Base-by-base conservation (phyloP, 2,113 vertebrate genomes). In the Motacilla alba region DNA sequence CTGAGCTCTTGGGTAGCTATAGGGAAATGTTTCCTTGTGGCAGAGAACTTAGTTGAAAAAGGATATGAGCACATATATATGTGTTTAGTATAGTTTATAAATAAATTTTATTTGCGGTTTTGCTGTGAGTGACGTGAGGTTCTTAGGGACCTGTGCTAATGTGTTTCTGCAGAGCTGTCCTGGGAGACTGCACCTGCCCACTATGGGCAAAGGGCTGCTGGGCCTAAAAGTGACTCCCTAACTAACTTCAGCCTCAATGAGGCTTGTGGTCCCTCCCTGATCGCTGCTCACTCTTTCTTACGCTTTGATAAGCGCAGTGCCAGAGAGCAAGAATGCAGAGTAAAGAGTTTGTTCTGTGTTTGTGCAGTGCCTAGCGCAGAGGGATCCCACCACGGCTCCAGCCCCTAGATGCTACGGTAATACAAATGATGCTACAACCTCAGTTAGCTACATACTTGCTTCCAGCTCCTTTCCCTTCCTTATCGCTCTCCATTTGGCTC, bases 341-440 rank as follows among this genome's bases (percentile, higher is more conserved):
- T 92, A 63, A 94, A 89, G 90, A 19, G 33, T 90, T 64, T 96
- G 60, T 93, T 97, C 93, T 96, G 82, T 97, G 92, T 96, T 94
- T 96, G 90, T 96, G 60, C 93, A 96, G 92, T 33, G 95, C 90
- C 92, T 97, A 97, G 90, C 26, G 28, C 90, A 89, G 86, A 55
- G 41, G 94, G 85, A 96, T 68, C 73, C 90, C 35, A 0, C 50
- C 76, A 24, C 6, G 41, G 81, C 94, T 75, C 60, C 58, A 4
- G 76, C 86, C 93, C 55, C 93, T 83, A 83, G 37, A 83, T 52
- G 94, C 80, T 96, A 94, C 37, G 82, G 93, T 96, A 95, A 96
- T 93, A 35, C 73, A n/a, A 75, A 37, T 1, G 5, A 14, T 66
- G 21, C 14, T 56, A 3, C 55, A 56, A 17, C 18, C 64, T 14